phyloP scores from a whole-genome alignment of 2,113 vertebrate species.

The Lepus timidus region DNA sequence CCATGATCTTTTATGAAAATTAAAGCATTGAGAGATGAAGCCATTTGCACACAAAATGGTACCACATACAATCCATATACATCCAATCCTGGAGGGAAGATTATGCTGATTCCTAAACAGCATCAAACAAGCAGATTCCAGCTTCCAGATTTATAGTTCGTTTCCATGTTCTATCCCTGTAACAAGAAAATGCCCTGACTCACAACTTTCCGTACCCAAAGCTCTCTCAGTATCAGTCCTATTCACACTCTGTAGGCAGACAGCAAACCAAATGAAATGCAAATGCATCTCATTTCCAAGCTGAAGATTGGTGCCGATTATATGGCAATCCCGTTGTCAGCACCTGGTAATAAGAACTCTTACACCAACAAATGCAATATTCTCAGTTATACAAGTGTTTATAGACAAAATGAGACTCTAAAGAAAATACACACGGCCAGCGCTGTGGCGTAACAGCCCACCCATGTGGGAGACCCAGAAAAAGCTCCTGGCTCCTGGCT shows the following conservation, averaged over 20 bases:
- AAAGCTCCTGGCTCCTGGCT: too few relatives aligned
- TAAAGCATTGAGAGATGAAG: background rate
- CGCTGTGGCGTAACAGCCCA: too few relatives aligned
- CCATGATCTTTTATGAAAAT: constrained; percentile 29
- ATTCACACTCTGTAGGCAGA: background rate
- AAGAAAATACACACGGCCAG: background rate
- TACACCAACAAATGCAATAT: background rate
- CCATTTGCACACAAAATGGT: background rate
- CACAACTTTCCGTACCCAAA: background rate
- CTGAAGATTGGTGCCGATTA: background rate
- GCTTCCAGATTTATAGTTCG: background rate
- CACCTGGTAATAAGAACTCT: background rate
- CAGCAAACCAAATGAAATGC: constrained; percentile 26
- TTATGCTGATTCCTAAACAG: constrained; percentile 18
- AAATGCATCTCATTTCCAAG: background rate
- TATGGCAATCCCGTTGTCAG: too few relatives aligned
- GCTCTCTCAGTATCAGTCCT: background rate
- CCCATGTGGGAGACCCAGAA: too few relatives aligned
- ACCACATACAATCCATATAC: background rate
- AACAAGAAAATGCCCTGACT: background rate
- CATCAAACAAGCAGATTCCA: background rate
- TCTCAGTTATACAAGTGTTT: background rate
- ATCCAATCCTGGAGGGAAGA: background rate
- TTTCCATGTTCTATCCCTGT: background rate
- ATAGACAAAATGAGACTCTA: background rate